phyloP scores from a whole-genome alignment of 2,797 vertebrate species.

The Clarias platycephalus region DNA sequence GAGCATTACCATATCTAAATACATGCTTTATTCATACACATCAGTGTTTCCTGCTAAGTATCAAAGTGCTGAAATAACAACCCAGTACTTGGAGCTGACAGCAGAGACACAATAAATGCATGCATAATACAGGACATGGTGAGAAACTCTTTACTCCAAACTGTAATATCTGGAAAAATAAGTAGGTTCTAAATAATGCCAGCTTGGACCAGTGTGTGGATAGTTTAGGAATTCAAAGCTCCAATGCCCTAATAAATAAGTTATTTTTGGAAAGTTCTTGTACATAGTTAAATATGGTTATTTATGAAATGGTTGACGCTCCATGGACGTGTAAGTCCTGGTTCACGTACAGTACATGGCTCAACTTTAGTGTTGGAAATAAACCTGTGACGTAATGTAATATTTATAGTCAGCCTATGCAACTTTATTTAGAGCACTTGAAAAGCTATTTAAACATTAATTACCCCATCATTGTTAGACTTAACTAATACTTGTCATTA shows the following conservation, averaged over 20 bases:
- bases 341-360: neutral
- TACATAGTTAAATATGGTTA: neutral
- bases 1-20: conserved; percentile 49
- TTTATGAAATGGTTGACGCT: neutral
- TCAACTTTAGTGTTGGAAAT: neutral
- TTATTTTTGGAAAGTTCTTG: neutral
- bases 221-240: neutral
- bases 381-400: neutral
- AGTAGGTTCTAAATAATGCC: neutral
- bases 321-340: neutral
- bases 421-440: neutral
- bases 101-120: conserved; percentile 19
- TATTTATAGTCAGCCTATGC: neutral
- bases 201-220: neutral
- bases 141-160: neutral
- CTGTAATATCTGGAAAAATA: neutral
- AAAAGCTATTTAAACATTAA: conserved; percentile 12
- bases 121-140: neutral
- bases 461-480: conserved; percentile 22
- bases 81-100: conserved; percentile 21
- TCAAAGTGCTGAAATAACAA: conserved; percentile 29
- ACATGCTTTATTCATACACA: conserved; percentile 50
- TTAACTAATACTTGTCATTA: conserved; percentile 36
- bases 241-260: neutral
- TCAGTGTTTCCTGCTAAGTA: conserved; percentile 24